Conservation (phyloP, 2,113 vertebrate species). For the Tupaia chinensis region DNA sequence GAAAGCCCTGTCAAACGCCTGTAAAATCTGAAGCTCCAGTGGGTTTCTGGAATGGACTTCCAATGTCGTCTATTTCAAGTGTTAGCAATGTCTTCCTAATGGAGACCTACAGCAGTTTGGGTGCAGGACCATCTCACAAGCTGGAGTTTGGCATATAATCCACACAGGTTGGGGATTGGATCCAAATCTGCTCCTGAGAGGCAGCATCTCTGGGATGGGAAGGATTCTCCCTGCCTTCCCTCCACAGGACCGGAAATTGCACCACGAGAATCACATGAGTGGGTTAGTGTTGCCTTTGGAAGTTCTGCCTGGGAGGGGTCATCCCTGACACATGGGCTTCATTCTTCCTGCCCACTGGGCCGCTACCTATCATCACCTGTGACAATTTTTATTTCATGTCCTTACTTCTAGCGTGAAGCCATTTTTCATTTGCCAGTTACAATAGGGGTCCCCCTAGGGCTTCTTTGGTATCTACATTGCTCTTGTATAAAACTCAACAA, state of each 20-base stretch:
- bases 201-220: fast-evolving
- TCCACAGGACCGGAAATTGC: not conserved
- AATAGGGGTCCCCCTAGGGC: too few relatives aligned
- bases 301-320: not conserved
- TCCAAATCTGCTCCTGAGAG: not conserved
- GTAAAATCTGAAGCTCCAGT: not conserved
- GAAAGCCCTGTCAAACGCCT: constrained; percentile 34
- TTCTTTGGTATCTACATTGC: not conserved
- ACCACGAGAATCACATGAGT: not conserved
- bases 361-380: too few relatives aligned
- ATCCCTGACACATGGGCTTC: not conserved
- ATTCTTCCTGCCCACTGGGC: not conserved
- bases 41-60: not conserved
- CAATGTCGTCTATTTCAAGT: not conserved
- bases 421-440: not conserved
- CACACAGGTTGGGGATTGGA: not conserved
- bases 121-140: not conserved
- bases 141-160: not conserved
- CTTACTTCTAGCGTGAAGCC: not conserved
- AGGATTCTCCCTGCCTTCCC: not conserved
- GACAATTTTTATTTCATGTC: not conserved
- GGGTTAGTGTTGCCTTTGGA: not conserved
- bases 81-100: not conserved
- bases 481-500: not conserved
- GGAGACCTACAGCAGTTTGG: not conserved